Evolutionary conservation across 2,113 vertebrate species (phyloP).

Genomic region (Pampusana beccarii): DNA sequence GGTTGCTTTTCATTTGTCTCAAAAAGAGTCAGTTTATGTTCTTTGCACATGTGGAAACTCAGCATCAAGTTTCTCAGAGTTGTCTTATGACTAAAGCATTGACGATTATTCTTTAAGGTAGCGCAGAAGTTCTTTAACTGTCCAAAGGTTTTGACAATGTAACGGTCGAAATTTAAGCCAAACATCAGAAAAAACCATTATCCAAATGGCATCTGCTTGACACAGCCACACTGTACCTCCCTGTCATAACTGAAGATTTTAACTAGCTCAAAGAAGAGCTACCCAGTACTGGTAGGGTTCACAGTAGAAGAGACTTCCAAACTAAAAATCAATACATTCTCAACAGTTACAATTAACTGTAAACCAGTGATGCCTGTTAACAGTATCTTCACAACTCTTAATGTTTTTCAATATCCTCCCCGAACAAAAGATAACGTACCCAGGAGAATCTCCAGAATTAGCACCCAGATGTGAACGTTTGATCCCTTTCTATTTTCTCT

Average conservation of each 20-base stretch:
- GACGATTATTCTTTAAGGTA: background rate
- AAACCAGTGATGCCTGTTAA: background rate
- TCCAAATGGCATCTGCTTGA: background rate
- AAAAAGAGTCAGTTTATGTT: background rate
- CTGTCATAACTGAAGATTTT: background rate
- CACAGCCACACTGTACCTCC: background rate
- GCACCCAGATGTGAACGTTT: background rate
- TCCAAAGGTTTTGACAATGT: background rate
- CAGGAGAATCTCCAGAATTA: background rate
- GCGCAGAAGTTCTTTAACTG: background rate
- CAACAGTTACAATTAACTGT: background rate
- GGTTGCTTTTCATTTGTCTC: slow-evolving; percentile 4
- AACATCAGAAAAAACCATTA: background rate
- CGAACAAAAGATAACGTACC: background rate
- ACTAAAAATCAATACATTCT: background rate
- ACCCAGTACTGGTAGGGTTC: background rate
- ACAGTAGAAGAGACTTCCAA: background rate
- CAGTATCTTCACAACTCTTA: background rate
- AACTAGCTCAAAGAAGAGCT: background rate
- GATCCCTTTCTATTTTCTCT: background rate
- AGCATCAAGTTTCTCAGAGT: background rate
- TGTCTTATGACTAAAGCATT: background rate
- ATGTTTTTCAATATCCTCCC: background rate
- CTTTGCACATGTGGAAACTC: background rate
- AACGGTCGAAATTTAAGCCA: background rate